Evolutionary conservation across 92 coral and sea anemone genomes (phyloP).

Genomic region (Isaurus tuberculatus): DNA sequence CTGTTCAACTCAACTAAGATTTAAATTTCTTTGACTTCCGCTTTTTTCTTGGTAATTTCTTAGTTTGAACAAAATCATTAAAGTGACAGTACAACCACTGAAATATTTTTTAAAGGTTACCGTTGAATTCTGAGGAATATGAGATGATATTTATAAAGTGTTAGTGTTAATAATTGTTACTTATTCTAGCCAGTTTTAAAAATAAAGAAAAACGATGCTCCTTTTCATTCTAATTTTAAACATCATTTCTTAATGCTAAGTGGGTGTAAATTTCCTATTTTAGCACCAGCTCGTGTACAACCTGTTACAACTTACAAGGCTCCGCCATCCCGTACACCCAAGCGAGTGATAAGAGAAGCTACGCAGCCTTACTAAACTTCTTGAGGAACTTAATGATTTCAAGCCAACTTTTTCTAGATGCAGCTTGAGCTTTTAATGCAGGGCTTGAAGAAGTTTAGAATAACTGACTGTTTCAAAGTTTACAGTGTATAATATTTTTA

Average conservation of each 20-base stretch:
- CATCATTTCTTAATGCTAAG: conserved; percentile 30
- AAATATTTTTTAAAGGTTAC: not conserved
- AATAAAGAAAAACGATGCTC: not conserved
- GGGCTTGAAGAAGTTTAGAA: not conserved
- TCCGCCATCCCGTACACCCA: conserved; percentile 85
- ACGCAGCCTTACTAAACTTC: conserved; percentile 85
- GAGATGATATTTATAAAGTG: not conserved
- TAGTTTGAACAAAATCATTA: not conserved
- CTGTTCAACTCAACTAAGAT: not conserved
- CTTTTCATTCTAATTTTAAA: conserved; percentile 1
- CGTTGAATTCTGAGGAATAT: not conserved
- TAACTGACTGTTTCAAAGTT: conserved; percentile 8
- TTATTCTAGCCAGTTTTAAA: not conserved
- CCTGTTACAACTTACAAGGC: conserved; percentile 85
- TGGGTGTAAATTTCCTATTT: conserved; percentile 71
- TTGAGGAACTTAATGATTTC: conserved; percentile 22
- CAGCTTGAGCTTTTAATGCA: conserved; percentile 31
- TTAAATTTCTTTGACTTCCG: not conserved
- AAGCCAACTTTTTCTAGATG: conserved; percentile 8
- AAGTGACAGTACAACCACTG: not conserved
- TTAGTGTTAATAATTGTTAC: not conserved
- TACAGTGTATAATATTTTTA: not conserved
- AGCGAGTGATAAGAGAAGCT: conserved; percentile 95
- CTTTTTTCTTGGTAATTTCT: not conserved
- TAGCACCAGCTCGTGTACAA: conserved; percentile 87